These are phyloP conservation scores for Tridacna crocea DNA, from an alignment of 2,888 invertebrate species.

Conservation along the genomic window DNA sequence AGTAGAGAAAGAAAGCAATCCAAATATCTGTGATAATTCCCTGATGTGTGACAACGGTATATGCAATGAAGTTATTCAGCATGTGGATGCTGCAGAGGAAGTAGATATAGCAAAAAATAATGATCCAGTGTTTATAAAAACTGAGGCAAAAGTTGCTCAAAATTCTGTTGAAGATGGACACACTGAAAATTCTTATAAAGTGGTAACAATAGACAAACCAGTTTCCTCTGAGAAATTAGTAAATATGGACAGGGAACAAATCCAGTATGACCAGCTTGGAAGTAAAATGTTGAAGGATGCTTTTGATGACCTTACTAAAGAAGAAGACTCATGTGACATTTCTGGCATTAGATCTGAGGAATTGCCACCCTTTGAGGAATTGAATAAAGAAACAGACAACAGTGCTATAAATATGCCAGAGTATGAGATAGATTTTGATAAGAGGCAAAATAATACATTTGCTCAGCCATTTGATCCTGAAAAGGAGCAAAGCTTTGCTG, in stretches of 20 bases:
- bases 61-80: background rate
- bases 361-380: background rate
- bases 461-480: background rate
- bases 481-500: conserved; percentile 9
- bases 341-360: background rate
- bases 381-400: background rate
- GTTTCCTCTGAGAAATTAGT: background rate
- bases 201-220: too few species aligned
- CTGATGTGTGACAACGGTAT: background rate
- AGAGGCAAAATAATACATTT: background rate
- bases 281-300: background rate
- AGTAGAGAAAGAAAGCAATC: background rate
- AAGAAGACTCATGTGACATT: background rate
- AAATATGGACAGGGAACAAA: background rate
- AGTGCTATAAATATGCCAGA: background rate
- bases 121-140: background rate
- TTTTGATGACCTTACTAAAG: background rate
- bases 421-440: background rate
- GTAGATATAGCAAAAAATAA: background rate
- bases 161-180: too few species aligned
- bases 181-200: too few species aligned
- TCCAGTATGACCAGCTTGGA: background rate
- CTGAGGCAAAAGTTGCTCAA: too few species aligned
- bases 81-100: background rate
- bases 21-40: too few species aligned